Conservation (phyloP, 1,140 invertebrate genomes). For the Grapholita molesta region DNA sequence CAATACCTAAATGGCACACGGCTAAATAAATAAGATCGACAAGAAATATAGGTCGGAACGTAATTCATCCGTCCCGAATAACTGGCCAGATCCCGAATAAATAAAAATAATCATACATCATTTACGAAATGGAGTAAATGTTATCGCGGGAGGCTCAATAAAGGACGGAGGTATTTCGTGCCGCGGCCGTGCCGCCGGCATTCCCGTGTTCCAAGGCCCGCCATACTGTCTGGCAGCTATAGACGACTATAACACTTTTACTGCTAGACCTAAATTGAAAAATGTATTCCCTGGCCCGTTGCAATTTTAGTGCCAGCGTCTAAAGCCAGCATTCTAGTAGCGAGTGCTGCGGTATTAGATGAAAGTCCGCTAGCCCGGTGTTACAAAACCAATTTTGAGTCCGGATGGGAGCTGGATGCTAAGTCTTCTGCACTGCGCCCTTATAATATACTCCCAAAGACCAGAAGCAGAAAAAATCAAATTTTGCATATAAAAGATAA, state of each 20-base stretch:
- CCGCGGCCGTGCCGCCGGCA: background rate
- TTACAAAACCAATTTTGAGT: background rate
- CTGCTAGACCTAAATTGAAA: background rate
- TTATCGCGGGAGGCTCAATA: background rate
- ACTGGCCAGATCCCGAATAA: background rate
- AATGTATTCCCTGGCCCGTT: background rate
- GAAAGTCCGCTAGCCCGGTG: background rate
- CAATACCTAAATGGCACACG: background rate
- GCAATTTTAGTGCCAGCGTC: background rate
- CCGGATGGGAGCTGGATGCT: too few species aligned
- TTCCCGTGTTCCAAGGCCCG: background rate
- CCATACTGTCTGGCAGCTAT: background rate
- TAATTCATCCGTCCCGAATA: slow-evolving; percentile 5
- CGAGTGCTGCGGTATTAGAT: background rate
- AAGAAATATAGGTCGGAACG: background rate
- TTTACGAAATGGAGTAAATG: slow-evolving; percentile 12
- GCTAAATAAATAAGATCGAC: slow-evolving; percentile 7
- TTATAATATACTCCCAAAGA: too few species aligned
- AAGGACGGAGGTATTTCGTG: background rate
- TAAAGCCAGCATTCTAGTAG: background rate
- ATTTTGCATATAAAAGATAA: too few species aligned
- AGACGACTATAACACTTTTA: background rate
- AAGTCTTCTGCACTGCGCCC: too few species aligned
- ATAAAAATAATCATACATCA: slow-evolving; percentile 8
- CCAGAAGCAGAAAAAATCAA: too few species aligned